These are phyloP conservation scores for Trichosurus vulpecula DNA, from an alignment of 2,797 vertebrate genomes.

Conservation along the genomic window DNA sequence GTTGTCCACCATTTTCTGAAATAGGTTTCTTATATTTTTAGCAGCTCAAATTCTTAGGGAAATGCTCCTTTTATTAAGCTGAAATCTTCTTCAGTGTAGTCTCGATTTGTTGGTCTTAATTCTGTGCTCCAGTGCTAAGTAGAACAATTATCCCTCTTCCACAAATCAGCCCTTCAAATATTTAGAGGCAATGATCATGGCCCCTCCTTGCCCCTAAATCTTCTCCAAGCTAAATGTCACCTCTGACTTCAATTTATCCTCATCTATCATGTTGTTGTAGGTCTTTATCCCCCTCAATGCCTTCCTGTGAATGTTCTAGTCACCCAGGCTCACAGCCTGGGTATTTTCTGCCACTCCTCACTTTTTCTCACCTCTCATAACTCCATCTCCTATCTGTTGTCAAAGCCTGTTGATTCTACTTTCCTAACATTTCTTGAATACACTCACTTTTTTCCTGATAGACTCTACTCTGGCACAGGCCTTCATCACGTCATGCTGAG, in stretches of 20 bases:
- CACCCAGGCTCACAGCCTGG: background rate
- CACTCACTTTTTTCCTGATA: background rate
- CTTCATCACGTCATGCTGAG: background rate
- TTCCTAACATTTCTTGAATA: background rate
- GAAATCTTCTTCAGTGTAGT: background rate
- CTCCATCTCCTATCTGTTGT: background rate
- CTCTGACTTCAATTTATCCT: background rate
- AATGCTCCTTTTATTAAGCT: background rate
- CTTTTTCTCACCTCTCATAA: background rate
- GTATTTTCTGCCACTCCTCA: background rate
- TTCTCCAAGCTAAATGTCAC: background rate
- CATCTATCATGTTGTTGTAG: background rate
- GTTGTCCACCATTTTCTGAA: background rate
- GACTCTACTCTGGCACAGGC: background rate
- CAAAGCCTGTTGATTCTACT: background rate
- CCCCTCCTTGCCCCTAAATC: background rate
- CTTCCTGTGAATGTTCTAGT: background rate
- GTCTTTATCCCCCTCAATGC: background rate
- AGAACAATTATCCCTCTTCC: background rate
- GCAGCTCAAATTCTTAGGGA: background rate
- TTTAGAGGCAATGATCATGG: background rate
- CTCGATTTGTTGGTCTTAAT: background rate
- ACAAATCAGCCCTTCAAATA: background rate
- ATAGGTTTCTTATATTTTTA: background rate
- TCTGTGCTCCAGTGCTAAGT: background rate